A percentile compares a stretch with the other conserved stretches of the same genome.
Conservation (phyloP, 1,140 invertebrate species). For the Contarinia nasturtii region DNA sequence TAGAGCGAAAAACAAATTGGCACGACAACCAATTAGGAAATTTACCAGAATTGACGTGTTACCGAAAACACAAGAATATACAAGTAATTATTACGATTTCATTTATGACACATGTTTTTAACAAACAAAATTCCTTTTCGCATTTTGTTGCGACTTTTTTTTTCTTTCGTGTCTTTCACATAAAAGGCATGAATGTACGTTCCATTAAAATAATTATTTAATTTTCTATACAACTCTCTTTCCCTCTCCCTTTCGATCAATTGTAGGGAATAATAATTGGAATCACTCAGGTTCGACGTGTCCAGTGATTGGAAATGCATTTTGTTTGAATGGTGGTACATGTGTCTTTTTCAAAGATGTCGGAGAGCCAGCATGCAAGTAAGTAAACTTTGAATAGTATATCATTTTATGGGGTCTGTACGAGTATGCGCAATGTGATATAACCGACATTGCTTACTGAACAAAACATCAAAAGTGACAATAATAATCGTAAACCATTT, state of each 20-base stretch:
- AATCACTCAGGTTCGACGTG: not conserved
- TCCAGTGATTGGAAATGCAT: conserved; percentile 16
- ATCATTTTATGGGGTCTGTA: not conserved
- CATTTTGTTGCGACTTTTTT: not conserved
- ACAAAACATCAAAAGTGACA: not conserved
- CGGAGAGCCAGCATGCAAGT: conserved; percentile 63
- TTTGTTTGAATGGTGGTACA: conserved; percentile 64
- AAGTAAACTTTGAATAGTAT: conserved; percentile 22
- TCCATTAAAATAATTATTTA: not conserved
- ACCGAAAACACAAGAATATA: not conserved
- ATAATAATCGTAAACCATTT: not conserved
- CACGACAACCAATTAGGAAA: conserved; percentile 13
- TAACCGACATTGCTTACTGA: not conserved
- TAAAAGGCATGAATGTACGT: not conserved
- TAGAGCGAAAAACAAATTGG: conserved; percentile 32
- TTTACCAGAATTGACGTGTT: conserved; percentile 16
- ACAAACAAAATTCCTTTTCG: not conserved
- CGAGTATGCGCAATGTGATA: not conserved
- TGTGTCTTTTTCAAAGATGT: conserved; percentile 61
- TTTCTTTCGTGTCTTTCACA: not conserved
- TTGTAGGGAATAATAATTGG: not conserved
- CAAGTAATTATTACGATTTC: not conserved
- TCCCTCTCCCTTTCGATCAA: no score
- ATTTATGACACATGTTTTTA: no score
- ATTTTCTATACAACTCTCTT: no score